phyloP scores from a whole-genome alignment of 2,797 vertebrate genomes.

The Enteromius argenteus region DNA sequence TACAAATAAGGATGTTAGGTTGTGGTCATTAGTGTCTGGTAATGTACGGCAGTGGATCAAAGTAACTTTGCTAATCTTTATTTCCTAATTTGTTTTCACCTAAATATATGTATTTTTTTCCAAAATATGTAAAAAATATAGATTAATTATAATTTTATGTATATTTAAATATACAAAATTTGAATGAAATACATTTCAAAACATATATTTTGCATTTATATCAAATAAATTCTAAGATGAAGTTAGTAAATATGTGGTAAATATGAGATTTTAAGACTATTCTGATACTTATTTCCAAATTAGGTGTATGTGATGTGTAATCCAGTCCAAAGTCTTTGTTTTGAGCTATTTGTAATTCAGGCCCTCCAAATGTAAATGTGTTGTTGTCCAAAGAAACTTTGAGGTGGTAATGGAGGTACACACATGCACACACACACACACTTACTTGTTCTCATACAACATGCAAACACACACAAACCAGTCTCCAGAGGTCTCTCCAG shows the following conservation, averaged over 20 bases:
- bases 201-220: neutral
- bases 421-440: constrained; percentile 29
- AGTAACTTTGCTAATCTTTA: neutral
- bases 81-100: neutral
- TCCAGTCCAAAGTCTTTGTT: neutral
- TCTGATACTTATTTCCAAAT: neutral
- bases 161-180: neutral
- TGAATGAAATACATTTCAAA: neutral
- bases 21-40: neutral
- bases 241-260: neutral
- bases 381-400: constrained; percentile 38
- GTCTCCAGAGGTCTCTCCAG: constrained; percentile 50
- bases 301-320: constrained; percentile 1
- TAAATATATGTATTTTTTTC: neutral
- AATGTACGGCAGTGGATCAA: neutral
- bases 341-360: constrained; percentile 35
- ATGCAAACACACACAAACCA: constrained; percentile 51
- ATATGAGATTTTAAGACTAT: neutral
- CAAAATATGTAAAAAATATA: neutral
- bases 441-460: constrained; percentile 38
- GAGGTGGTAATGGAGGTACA: constrained; percentile 39
- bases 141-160: neutral
- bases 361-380: constrained; percentile 30
- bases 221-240: neutral
- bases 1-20: constrained; percentile 24